Base-by-base conservation (phyloP, 2,888 invertebrate species). In the Pristionchus mayeri region DNA sequence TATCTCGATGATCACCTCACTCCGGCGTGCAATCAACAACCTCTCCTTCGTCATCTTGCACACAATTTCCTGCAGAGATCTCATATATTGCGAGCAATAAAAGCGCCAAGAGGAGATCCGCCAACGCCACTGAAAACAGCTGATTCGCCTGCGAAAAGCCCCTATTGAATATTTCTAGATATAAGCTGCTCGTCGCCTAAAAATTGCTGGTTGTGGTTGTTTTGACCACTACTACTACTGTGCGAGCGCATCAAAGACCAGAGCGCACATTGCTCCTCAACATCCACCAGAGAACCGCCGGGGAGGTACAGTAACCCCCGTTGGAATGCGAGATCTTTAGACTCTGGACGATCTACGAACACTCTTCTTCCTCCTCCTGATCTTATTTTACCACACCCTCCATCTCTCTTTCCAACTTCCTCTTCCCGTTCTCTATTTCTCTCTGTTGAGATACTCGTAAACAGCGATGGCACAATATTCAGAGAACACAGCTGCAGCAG, bases 21-120 rank as follows among this genome's bases (percentile, higher is more conserved):
- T 13, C 7, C 7, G 24, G 27, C 44, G 75, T 27, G 48, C 75
- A 75, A 75, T 48, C 44, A 48, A 75, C 75, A 75, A 75, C 44
- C 44, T 44, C 27, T 34, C 40, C n/a, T 24, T 75, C 44, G 75
- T 44, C 75, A 75, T 13, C 24, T 75, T 75, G 75, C 48, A 75
- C 11, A 37, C 40, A 40, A 40, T n/a, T 7, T n/a, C n/a, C 75
- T 40, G 75, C 40, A 75, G 63, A 63, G 63, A 63, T 34, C 63
- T 44, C 44, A 60, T 60, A n/a, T n/a, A 60, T 30, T 13, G 57
- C 54, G 54, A 9, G 21, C 24, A 24, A 11, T 27, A 52, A 13
- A 13, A 9, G 54, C 24, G 27, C 11, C 57, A 13, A 13, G 57
- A 27, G 11, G 27, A 24, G 57, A 60, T n/a, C n/a, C n/a, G n/a